Evolutionary conservation across 2,113 vertebrate species (phyloP), one percentile per base, ranked within the genome.

Genomic region (Poeciliopsis occidentalis): DNA sequence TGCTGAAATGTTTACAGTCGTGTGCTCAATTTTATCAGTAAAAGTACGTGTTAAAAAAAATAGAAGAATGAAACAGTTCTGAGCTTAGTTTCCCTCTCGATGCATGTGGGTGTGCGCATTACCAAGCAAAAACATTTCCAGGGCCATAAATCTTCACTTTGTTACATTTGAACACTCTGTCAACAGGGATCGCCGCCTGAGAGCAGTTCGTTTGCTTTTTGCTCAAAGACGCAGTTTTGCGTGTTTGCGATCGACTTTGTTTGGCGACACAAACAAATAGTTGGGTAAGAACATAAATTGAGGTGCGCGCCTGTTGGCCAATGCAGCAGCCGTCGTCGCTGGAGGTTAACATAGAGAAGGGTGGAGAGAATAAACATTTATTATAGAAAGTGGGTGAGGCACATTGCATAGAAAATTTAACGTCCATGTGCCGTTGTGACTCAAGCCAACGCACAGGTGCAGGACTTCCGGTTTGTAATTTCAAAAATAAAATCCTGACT

Each of bases 361-460:
- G 89, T 89, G 92, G 89, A 62, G 90, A 62, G 86, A 90, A 73
- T n/a, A 5, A 54, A 73, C 75, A 70, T 89, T 86, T 82, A 73
- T 84, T 78, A 44, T 39, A 4, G 51, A 27, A 41, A 37, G 75
- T 76, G 89, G 92, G 92, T 86, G 87, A 92, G 90, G 92, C 90
- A 71, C 12, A n/a, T 61, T 63, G 10, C 86, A 47, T 47, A 62
- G 63, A 80, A 66, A 80, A 74, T 82, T 70, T 83, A 90, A 73
- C 78, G 72, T 86, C 67, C 27, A 65, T 73, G 64, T 67, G 69
- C 15, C 62, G 60, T 39, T 24, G 32, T 88, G 83, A 89, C 31
- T 83, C 62, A 81, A 82, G 60, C 4, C 63, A 2, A 22, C 2
- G 11, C 65, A 37, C 7, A 30, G 8, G 26, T 17, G 1, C 0